These are phyloP conservation scores for Lordiphosa andalusiaca DNA, from an alignment of 2,888 invertebrate genomes.

Conservation along the genomic window DNA sequence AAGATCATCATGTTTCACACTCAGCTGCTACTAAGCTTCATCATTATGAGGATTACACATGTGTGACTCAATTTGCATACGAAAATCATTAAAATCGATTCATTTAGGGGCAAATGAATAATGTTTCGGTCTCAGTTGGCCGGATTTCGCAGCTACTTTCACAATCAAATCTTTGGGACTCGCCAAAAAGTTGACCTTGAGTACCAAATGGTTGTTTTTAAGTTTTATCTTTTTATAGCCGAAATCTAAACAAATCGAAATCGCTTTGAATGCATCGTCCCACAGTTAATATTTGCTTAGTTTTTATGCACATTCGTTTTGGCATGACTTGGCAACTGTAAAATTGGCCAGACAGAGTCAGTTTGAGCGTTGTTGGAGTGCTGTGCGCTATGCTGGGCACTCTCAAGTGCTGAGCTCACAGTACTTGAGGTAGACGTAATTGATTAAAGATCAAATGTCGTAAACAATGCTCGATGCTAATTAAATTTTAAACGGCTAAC, in stretches of 20 bases:
- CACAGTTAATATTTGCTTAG: conserved; percentile 47
- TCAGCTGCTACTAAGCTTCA: background rate
- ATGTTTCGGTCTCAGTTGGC: conserved; percentile 29
- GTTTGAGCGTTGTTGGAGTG: conserved; percentile 30
- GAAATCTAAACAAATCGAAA: conserved; percentile 48
- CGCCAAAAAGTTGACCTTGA: conserved; percentile 50
- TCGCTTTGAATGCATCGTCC: conserved; percentile 45
- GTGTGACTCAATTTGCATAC: conserved; percentile 54
- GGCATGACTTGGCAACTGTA: conserved; percentile 52
- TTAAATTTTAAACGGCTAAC: conserved; percentile 44
- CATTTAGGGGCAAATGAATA: conserved; percentile 41
- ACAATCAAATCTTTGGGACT: conserved; percentile 42
- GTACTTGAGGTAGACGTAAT: conserved; percentile 23
- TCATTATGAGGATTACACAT: conserved; percentile 13
- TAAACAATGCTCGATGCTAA: conserved; percentile 56
- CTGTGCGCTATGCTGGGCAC: conserved; percentile 7
- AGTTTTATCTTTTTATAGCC: conserved; percentile 31
- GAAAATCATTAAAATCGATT: conserved; percentile 37
- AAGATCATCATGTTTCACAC: no score
- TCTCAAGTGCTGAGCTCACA: conserved; percentile 17
- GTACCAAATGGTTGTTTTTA: conserved; percentile 29
- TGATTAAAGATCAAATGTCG: conserved; percentile 42
- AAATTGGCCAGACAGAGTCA: conserved; percentile 18
- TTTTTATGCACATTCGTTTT: conserved; percentile 65
- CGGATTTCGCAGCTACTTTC: conserved; percentile 60